phyloP scores from a whole-genome alignment of 2,797 vertebrate species.

The Brachyalestes nurse region DNA sequence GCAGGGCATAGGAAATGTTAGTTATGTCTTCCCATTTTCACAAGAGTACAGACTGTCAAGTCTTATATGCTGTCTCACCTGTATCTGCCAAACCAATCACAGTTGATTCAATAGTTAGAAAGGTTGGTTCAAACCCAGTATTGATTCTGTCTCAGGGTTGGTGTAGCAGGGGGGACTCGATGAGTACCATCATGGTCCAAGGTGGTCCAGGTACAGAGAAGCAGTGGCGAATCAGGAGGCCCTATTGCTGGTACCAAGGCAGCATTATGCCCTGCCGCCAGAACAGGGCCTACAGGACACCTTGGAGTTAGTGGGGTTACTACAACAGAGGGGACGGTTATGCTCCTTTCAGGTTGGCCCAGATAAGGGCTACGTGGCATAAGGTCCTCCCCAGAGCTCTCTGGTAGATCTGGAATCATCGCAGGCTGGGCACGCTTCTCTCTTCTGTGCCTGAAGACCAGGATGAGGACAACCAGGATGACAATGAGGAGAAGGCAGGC shows the following conservation, averaged over 20 bases:
- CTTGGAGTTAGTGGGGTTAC: slow-evolving; percentile 83
- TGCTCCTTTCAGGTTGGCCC: slow-evolving; percentile 74
- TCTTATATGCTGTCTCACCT: neutral
- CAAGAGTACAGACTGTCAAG: neutral
- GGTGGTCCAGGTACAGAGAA: slow-evolving; percentile 78
- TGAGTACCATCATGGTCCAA: slow-evolving; percentile 76
- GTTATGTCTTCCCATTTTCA: neutral
- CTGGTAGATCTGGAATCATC: slow-evolving; percentile 72
- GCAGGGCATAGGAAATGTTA: neutral
- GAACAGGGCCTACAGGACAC: slow-evolving; percentile 62
- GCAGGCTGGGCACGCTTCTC: slow-evolving; percentile 76
- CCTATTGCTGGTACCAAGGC: slow-evolving; percentile 61
- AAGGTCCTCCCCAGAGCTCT: slow-evolving; percentile 46
- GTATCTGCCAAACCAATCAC: neutral
- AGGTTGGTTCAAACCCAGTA: slow-evolving; percentile 86
- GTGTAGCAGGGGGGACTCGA: slow-evolving; percentile 72
- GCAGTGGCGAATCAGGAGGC: slow-evolving; percentile 57
- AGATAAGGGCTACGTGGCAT: slow-evolving; percentile 63
- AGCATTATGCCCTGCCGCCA: slow-evolving; percentile 43
- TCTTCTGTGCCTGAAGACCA: slow-evolving; percentile 80
- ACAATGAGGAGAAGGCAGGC: slow-evolving; percentile 80
- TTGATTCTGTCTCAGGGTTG: slow-evolving; percentile 80
- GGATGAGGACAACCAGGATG: slow-evolving; percentile 75
- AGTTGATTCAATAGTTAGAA: slow-evolving; percentile 10
- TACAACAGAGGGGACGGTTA: slow-evolving; percentile 81